Evolutionary conservation across 2,113 vertebrate genomes (phyloP).

Genomic region (Phasianus colchicus): DNA sequence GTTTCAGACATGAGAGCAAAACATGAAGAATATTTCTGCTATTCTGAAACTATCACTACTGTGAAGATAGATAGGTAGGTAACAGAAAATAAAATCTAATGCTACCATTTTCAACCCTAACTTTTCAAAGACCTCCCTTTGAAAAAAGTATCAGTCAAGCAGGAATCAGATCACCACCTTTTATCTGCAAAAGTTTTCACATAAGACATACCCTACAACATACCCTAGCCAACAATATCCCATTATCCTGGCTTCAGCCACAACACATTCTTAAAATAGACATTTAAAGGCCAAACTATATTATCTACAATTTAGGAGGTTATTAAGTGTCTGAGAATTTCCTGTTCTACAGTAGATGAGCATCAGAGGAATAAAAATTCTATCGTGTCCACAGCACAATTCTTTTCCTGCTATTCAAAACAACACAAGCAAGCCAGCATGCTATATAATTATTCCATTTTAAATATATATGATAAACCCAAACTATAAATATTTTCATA

Average conservation of each 20-base stretch:
- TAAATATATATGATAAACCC: background rate
- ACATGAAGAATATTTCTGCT: background rate
- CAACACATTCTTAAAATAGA: background rate
- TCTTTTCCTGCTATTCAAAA: background rate
- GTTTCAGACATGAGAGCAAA: background rate
- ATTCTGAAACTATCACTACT: background rate
- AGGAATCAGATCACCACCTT: background rate
- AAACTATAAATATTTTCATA: background rate
- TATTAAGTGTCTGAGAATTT: background rate
- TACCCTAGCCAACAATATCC: background rate
- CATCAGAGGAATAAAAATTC: background rate
- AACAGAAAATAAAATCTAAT: background rate
- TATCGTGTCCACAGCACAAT: background rate
- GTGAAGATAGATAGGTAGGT: background rate
- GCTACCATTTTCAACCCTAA: background rate
- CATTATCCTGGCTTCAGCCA: background rate
- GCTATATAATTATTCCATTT: background rate
- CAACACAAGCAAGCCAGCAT: background rate
- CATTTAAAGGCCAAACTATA: background rate
- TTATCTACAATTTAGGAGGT: background rate
- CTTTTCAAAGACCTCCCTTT: background rate
- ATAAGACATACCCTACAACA: background rate
- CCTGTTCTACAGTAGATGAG: background rate
- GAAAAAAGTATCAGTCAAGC: background rate
- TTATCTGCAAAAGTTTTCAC: background rate